phyloP scores from a whole-genome alignment of 2,888 invertebrate genomes.

The Plutella xylostella region DNA sequence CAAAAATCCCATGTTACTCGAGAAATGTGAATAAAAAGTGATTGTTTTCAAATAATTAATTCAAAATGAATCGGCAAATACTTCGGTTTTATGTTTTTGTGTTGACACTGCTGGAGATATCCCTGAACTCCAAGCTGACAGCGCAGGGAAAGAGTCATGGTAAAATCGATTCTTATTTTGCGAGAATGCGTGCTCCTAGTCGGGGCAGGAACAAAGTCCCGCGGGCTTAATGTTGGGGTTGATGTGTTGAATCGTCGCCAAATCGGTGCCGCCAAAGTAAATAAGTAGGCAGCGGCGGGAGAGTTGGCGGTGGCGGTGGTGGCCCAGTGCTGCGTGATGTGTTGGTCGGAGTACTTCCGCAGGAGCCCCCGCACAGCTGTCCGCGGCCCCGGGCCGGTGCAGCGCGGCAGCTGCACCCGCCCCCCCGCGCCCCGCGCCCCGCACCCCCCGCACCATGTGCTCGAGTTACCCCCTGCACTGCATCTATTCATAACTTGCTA shows the following conservation, averaged over 20 bases:
- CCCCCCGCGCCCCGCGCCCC: not conserved
- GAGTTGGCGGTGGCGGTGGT: not conserved
- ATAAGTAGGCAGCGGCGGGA: not conserved
- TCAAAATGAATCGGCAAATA: slow-evolving; percentile 66
- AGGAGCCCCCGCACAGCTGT: not conserved
- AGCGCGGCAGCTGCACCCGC: not conserved
- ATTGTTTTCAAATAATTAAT: slow-evolving; percentile 27
- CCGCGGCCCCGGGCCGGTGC: not conserved
- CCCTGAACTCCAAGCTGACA: slow-evolving; percentile 76
- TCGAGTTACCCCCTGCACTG: not conserved
- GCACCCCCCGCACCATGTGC: not conserved
- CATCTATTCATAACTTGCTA: too few relatives aligned
- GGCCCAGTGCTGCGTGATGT: too few relatives aligned
- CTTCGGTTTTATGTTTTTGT: slow-evolving; percentile 76
- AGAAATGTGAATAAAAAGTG: slow-evolving; percentile 55
- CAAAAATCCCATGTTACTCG: slow-evolving; percentile 32
- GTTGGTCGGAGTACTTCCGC: not conserved
- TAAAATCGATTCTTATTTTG: slow-evolving; percentile 58
- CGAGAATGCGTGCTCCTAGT: not conserved
- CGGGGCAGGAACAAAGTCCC: not conserved
- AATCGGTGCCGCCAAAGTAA: not conserved
- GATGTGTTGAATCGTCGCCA: not conserved
- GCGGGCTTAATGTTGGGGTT: not conserved
- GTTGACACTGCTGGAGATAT: slow-evolving; percentile 75
- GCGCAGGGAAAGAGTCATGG: slow-evolving; percentile 81